Conservation (phyloP, 2,797 vertebrate species). For the Tapera naevia region DNA sequence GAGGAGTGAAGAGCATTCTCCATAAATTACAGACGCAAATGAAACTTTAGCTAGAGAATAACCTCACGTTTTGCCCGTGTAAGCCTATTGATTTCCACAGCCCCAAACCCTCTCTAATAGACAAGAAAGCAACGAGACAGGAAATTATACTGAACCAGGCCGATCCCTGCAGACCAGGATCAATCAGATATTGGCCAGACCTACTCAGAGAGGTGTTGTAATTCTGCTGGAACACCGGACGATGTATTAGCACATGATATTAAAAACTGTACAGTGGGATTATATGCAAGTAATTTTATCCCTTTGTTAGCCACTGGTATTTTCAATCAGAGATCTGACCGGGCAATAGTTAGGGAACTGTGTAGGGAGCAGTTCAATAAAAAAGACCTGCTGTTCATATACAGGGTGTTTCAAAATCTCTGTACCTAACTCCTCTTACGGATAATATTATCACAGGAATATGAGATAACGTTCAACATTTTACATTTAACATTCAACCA, state of each 20-base stretch:
- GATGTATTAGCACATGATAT: conserved; percentile 49
- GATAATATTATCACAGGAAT: background rate
- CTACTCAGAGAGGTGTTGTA: background rate
- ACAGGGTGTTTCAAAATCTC: background rate
- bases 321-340: conserved; percentile 23
- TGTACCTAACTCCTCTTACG: background rate
- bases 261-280: conserved; percentile 25
- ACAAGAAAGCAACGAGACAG: conserved; percentile 58
- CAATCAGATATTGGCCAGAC: conserved; percentile 51
- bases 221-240: conserved; percentile 36
- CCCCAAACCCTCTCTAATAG: conserved; percentile 36
- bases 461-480: background rate
- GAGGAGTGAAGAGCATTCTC: conserved; percentile 12
- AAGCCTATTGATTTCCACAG: conserved; percentile 47
- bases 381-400: background rate
- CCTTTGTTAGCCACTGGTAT: conserved; percentile 36
- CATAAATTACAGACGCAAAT: conserved; percentile 15
- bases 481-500: background rate
- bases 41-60: conserved; percentile 40
- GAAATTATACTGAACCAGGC: conserved; percentile 59
- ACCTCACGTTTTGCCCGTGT: conserved; percentile 36
- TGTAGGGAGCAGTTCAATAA: conserved; percentile 28
- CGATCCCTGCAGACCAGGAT: conserved; percentile 27
- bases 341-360: conserved; percentile 14
- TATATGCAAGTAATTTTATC: conserved; percentile 40